phyloP scores from a whole-genome alignment of 1,140 invertebrate species.

The Thaumatotibia leucotreta region DNA sequence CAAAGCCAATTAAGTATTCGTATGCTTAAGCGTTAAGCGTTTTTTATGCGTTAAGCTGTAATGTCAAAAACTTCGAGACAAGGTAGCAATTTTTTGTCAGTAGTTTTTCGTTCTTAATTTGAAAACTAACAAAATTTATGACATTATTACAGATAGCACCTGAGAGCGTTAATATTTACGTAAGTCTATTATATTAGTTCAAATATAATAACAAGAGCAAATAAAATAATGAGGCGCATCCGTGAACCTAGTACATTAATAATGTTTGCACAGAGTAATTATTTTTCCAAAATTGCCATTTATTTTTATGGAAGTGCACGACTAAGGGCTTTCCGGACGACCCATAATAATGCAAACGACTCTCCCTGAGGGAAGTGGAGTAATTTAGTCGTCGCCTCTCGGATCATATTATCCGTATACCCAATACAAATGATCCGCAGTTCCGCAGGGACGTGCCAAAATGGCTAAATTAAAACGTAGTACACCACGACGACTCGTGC shows the following conservation, averaged over 20 bases:
- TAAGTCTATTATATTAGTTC: too few relatives aligned
- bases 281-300: background rate
- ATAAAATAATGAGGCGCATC: background rate
- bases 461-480: conserved; percentile 56
- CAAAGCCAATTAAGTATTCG: too few relatives aligned
- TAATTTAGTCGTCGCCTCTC: conserved; percentile 45
- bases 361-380: conserved; percentile 30
- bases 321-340: conserved; percentile 28
- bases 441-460: conserved; percentile 54
- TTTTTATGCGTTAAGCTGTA: too few relatives aligned
- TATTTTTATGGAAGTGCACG: background rate
- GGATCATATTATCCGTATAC: conserved; percentile 54
- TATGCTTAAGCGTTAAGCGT: too few relatives aligned
- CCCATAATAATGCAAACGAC: conserved; percentile 37
- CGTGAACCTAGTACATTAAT: background rate
- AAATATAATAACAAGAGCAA: background rate
- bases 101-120: too few relatives aligned
- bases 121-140: too few relatives aligned
- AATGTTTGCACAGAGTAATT: background rate
- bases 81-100: too few relatives aligned
- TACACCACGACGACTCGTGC: conserved; percentile 40
- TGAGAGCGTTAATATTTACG: too few relatives aligned
- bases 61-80: too few relatives aligned
- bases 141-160: too few relatives aligned
- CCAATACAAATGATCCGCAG: conserved; percentile 57